Evolutionary conservation across 2,113 vertebrate genomes (phyloP).

Genomic region (Peromyscus leucopus): DNA sequence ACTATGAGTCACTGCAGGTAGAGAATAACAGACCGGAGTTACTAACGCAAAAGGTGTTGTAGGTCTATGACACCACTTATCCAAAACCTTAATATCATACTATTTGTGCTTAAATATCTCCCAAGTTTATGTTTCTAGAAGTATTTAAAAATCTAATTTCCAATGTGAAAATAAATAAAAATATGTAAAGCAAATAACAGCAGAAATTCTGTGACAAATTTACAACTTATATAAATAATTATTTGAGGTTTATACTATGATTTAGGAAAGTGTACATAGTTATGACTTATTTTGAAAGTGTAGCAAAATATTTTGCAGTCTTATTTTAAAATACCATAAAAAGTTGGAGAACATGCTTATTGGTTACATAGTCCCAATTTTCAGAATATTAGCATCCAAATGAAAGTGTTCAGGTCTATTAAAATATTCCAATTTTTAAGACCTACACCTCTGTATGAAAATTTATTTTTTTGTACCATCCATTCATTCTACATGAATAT

Average conservation of each 20-base stretch:
- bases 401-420: conserved; percentile 65
- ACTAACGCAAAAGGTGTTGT: not conserved
- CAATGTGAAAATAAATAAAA: conserved; percentile 17
- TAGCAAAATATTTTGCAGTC: conserved; percentile 39
- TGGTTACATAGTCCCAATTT: conserved; percentile 56
- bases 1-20: not conserved
- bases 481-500: conserved; percentile 67
- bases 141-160: conserved; percentile 55
- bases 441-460: conserved; percentile 68
- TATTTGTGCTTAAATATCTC: conserved; percentile 63
- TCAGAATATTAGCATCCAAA: conserved; percentile 75
- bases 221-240: conserved; percentile 48
- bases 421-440: conserved; percentile 73
- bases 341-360: conserved; percentile 39
- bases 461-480: conserved; percentile 55
- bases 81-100: not conserved
- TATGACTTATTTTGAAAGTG: not conserved
- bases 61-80: not conserved
- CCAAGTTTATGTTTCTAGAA: not conserved
- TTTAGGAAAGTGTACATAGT: conserved; percentile 59
- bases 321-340: conserved; percentile 58
- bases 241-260: conserved; percentile 59
- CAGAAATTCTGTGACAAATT: conserved; percentile 17
- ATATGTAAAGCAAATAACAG: not conserved
- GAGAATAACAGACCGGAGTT: not conserved